phyloP scores from a whole-genome alignment of 2,113 vertebrate species.

The Antechinus stuartii region DNA sequence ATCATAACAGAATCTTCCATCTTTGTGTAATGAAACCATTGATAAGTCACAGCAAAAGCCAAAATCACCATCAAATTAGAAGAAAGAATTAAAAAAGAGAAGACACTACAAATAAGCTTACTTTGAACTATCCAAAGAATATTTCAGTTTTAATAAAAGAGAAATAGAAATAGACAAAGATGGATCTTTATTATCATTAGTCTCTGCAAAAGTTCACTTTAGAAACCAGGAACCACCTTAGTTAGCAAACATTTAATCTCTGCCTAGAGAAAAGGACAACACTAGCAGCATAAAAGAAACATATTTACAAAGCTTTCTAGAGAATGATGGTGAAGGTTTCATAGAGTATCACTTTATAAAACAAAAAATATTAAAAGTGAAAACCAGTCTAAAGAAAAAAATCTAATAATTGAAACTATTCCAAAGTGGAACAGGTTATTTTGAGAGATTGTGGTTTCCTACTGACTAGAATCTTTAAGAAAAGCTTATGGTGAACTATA shows the following conservation, averaged over 20 bases:
- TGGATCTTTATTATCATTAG: not conserved
- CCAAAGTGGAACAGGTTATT: not conserved
- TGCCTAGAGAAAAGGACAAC: not conserved
- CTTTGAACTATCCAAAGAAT: not conserved
- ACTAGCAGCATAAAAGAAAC: not conserved
- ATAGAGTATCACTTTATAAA: not conserved
- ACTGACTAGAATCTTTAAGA: not conserved
- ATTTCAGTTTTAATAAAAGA: not conserved
- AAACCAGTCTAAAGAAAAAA: not conserved
- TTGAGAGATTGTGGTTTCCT: not conserved
- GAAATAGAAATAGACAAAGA: not conserved
- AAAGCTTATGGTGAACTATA: not conserved
- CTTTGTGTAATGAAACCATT: not conserved
- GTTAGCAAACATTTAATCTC: not conserved
- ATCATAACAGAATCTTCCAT: not conserved
- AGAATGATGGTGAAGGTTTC: not conserved
- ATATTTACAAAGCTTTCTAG: not conserved
- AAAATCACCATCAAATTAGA: not conserved
- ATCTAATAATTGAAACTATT: not conserved
- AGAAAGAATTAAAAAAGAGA: not conserved
- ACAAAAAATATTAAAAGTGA: not conserved
- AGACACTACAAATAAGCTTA: not conserved
- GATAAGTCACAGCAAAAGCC: not conserved
- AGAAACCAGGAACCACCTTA: not conserved
- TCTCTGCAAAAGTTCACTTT: not conserved